Evolutionary conservation across 1,140 invertebrate species (phyloP).

Genomic region (Panulirus ornatus): DNA sequence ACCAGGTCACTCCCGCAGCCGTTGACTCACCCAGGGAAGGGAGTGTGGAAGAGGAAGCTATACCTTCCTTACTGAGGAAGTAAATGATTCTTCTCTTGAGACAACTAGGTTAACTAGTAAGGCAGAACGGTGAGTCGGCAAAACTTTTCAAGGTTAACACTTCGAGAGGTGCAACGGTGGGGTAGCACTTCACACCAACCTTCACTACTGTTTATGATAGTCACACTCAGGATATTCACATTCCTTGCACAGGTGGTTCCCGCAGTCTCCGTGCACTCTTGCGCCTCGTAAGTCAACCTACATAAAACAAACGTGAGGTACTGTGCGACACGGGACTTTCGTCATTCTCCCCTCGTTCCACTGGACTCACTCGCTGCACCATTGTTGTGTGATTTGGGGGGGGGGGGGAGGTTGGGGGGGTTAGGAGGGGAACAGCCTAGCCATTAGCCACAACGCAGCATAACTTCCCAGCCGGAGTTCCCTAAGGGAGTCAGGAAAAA

Average conservation of each 20-base stretch:
- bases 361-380: background rate
- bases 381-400: background rate
- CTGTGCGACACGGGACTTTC: background rate
- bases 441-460: background rate
- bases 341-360: background rate
- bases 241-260: too few relatives aligned
- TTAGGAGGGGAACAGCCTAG: background rate
- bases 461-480: background rate
- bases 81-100: too few relatives aligned
- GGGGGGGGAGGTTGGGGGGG: background rate
- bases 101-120: background rate
- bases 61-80: background rate
- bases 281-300: background rate
- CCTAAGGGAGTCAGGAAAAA: background rate
- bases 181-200: too few relatives aligned
- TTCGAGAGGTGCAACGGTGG: too few relatives aligned
- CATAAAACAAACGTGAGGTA: background rate
- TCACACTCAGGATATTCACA: background rate
- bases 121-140: background rate
- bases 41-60: background rate
- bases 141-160: background rate
- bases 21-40: slow-evolving; percentile 1
- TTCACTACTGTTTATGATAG: background rate
- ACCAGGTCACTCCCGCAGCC: slow-evolving; percentile 10
- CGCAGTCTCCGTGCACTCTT: background rate